Evolutionary conservation across 2,113 vertebrate genomes (phyloP), one percentile per base, ranked within the genome.

Genomic region (Rhegmatorhina hoffmannsi): DNA sequence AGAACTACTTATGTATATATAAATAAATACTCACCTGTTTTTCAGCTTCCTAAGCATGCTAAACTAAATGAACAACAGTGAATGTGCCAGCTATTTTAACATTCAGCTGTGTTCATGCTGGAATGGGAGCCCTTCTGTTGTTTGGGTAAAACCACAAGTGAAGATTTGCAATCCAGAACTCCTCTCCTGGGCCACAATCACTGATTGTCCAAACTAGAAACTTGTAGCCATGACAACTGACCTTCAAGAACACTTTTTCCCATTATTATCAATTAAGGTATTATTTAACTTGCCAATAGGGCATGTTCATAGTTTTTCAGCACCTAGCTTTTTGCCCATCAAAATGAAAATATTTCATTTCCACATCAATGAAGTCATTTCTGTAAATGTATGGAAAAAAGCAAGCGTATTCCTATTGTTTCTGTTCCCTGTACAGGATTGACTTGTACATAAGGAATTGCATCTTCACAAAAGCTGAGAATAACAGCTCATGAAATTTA

Each of bases 361-460:
- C 14, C 47, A n/a, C 14, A 20, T 75, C 43, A 78, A 4, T 11
- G 5, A 60, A 40, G 20, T 13, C 21, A 36, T 2, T 38, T 66
- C 23, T 49, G 19, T 20, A 80, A 76, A 53, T 38, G 24, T 9
- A 55, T 9, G 21, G 43, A 29, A 50, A 66, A 84, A 46, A 60
- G 6, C 9, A 70, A 11, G 3, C 50, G 6, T 9, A 15, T 1
- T 73, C 17, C 15, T 0, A 0, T 72, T 58, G 31, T 6, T 3
- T 62, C 43, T 44, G 3, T 4, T 77, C 3, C 8, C 31, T 44
- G 12, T 2, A 3, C 6, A 43, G 29, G 13, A 9, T 11, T 77
- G 26, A 56, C 38, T 81, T 63, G 31, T 7, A 59, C 2, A 8
- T 47, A 36, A 67, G 49, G 34, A 70, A 47, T 10, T 31, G 2